A percentile compares a stretch with the other conserved stretches of the same genome.
phyloP scores from a whole-genome alignment of 2,797 vertebrate genomes.

The Coregonus suidteri region DNA sequence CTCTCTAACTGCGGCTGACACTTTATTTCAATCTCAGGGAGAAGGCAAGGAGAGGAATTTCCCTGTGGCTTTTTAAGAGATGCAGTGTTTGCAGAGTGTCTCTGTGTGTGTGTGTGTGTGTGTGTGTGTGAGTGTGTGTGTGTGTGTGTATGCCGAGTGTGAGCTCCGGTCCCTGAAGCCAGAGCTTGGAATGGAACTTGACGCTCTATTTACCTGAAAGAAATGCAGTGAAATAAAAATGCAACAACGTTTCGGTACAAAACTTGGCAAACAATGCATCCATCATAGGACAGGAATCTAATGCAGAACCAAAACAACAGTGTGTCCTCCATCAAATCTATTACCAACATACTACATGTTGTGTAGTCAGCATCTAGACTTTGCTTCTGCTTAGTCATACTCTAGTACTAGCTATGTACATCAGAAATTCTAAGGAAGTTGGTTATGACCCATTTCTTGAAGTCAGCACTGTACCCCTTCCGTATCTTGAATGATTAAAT shows the following conservation, averaged over 20 bases:
- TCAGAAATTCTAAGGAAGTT: not conserved
- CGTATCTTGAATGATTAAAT: slow-evolving; percentile 55
- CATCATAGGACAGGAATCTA: not conserved
- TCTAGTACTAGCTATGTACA: not conserved
- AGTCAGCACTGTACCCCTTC: slow-evolving; percentile 42
- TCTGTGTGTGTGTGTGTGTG: slow-evolving; percentile 14
- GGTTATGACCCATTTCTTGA: slow-evolving; percentile 37
- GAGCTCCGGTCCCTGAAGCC: slow-evolving; percentile 8
- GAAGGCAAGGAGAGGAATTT: slow-evolving; percentile 23
- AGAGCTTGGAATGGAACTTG: slow-evolving; percentile 21
- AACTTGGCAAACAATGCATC: not conserved
- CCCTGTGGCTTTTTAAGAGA: slow-evolving; percentile 37
- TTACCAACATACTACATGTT: not conserved
- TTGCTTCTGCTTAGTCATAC: slow-evolving; percentile 32
- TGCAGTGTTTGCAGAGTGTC: slow-evolving; percentile 27
- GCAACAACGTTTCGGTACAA: not conserved
- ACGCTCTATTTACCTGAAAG: slow-evolving; percentile 35
- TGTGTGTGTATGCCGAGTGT: slow-evolving; percentile 21
- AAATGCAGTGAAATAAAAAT: slow-evolving; percentile 23
- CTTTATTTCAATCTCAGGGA: slow-evolving; percentile 30
- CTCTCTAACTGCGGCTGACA: slow-evolving; percentile 26
- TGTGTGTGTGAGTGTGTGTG: not conserved
- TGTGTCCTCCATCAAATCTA: not conserved
- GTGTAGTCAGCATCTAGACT: not conserved
- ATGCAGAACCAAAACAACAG: not conserved